A percentile compares a stretch with the other conserved stretches of the same genome.
phyloP scores from a whole-genome alignment of 2,113 vertebrate genomes.

The Hippolais icterina region DNA sequence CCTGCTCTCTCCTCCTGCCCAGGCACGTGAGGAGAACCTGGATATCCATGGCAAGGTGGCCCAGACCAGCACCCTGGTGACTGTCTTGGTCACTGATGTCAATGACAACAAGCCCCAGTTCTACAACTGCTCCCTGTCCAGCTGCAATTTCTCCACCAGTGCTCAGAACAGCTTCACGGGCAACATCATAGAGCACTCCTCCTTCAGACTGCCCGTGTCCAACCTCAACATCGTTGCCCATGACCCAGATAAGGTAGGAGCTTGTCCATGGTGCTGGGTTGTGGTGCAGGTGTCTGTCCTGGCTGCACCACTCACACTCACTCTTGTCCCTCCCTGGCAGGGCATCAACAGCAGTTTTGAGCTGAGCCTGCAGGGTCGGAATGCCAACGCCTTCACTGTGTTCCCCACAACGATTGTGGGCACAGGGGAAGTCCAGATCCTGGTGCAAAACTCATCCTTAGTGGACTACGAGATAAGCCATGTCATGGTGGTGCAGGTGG shows the following conservation, averaged over 20 bases:
- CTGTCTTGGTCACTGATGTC: conserved; percentile 77
- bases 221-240: conserved; percentile 77
- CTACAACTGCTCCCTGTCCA: conserved; percentile 73
- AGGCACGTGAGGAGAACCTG: conserved; percentile 67
- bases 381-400: conserved; percentile 79
- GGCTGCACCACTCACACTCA: background rate
- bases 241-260: conserved; percentile 82
- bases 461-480: conserved; percentile 83
- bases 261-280: background rate
- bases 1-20: background rate
- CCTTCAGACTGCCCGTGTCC: conserved; percentile 67
- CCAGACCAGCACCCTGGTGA: conserved; percentile 60
- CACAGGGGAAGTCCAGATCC: conserved; percentile 75
- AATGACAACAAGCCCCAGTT: conserved; percentile 89
- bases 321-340: conserved; percentile 54
- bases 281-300: background rate
- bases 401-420: conserved; percentile 55
- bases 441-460: conserved; percentile 63
- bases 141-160: conserved; percentile 65
- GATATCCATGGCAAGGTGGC: conserved; percentile 46
- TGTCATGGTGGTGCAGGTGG: conserved; percentile 81
- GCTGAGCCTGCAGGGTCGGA: conserved; percentile 71
- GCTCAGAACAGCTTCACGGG: conserved; percentile 69
- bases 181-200: conserved; percentile 79
- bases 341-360: conserved; percentile 69